Evolutionary conservation across 2,888 invertebrate genomes (phyloP), one percentile per base, ranked within the genome.

Genomic region (Dioctria linearis): DNA sequence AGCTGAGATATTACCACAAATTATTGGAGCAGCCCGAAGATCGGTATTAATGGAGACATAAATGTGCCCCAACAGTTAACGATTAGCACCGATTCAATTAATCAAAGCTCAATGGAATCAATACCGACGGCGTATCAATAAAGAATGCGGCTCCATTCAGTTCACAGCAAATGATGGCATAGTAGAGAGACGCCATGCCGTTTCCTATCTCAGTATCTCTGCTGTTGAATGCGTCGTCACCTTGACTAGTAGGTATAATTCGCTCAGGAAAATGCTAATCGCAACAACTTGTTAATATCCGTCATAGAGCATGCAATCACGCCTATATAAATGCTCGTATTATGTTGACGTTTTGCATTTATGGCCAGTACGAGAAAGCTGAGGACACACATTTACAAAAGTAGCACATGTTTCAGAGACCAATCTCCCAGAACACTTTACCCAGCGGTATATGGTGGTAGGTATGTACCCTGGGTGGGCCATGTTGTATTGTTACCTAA

Each of bases 211-310:
- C 57, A n/a, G 5, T 59, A 42, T 42, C 43, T 8, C 59, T 4
- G 42, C 25, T 25, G 25, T 25, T 5, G 37, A 69, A 9, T 46
- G 4, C 57, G 2, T 5, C 11, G 49, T 57, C 40, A 54, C 59
- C 37, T 39, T 46, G 25, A 6, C 49, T n/a, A 11, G 54, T 54
- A 11, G 25, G 25, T 11, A 54, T 11, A 54, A n/a, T 11, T 54
- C 8, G 11, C 54, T 54, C 11, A n/a, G 13, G 13, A 59, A 59
- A 59, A 73, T 73, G 73, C 73, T 73, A 73, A 73, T 73, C 73
- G 54, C 57, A 59, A 73, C 73, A 73, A 73, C 57, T 73, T 73
- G 73, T 73, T 73, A 73, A 73, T 73, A 73, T 73, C 73, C 73
- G 73, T 73, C 73, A 73, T 59, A 42, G 73, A 57, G 59, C 59